phyloP scores from a whole-genome alignment of 2,888 invertebrate genomes.

The Drosophila pegasa region DNA sequence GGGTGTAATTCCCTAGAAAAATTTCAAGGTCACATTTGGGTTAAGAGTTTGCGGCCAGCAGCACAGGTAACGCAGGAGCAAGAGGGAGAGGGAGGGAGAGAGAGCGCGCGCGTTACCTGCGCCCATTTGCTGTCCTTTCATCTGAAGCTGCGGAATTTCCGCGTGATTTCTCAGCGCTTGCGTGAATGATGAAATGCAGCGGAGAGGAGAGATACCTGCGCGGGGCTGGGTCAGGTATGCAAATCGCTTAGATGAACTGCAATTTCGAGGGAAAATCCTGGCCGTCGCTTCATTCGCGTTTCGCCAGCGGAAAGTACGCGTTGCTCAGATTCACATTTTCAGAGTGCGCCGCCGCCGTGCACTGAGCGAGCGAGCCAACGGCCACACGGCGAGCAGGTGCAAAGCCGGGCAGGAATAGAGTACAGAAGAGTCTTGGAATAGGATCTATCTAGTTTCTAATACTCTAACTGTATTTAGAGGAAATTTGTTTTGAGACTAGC shows the following conservation, averaged over 20 bases:
- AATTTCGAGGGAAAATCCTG: conserved; percentile 73
- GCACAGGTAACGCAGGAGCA: conserved; percentile 60
- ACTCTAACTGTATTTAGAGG: no score
- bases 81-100: no score
- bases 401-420: no score
- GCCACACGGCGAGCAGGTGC: conserved; percentile 51
- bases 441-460: no score
- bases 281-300: conserved; percentile 68
- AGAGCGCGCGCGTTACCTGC: conserved; percentile 1
- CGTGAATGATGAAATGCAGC: conserved; percentile 75
- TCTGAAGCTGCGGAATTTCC: conserved; percentile 73
- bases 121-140: conserved; percentile 60
- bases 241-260: conserved; percentile 61
- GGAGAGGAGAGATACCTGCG: conserved; percentile 2
- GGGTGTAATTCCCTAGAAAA: conserved; percentile 71
- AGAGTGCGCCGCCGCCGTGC: not conserved
- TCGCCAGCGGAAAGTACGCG: conserved; percentile 61
- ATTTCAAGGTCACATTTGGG: conserved; percentile 77
- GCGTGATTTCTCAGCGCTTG: conserved; percentile 71
- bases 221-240: conserved; percentile 56
- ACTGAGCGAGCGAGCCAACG: no score
- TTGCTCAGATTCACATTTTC: conserved; percentile 19
- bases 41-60: conserved; percentile 39
- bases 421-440: no score
- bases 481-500: no score